Evolutionary conservation across 1,140 invertebrate genomes (phyloP).

Genomic region (Nymphalis io): DNA sequence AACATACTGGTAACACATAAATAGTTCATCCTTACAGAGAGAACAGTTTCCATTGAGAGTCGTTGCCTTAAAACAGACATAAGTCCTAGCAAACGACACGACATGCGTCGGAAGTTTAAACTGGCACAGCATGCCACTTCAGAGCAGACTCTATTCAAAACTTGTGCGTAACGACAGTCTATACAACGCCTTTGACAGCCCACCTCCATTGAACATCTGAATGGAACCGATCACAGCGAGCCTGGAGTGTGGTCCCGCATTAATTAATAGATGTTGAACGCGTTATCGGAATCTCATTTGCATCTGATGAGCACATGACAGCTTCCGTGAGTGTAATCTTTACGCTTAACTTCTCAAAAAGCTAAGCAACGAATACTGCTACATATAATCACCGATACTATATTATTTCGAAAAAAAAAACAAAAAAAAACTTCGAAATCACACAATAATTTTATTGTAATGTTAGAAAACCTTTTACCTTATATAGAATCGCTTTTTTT

Average conservation of each 20-base stretch:
- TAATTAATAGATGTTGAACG: conserved; percentile 68
- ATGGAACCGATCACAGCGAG: conserved; percentile 47
- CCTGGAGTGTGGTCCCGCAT: conserved; percentile 66
- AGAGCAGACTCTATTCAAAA: conserved; percentile 67
- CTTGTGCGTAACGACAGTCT: conserved; percentile 56
- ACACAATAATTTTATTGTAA: too few species aligned
- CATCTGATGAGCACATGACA: conserved; percentile 48
- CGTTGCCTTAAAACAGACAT: conserved; percentile 39
- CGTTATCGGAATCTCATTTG: conserved; percentile 55
- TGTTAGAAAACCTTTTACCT: too few species aligned
- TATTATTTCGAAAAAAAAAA: too few species aligned
- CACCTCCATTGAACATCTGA: conserved; percentile 67
- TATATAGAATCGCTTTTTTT: too few species aligned
- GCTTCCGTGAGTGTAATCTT: conserved; percentile 44
- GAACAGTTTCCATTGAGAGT: conserved; percentile 27
- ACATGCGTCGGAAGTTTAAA: conserved; percentile 65
- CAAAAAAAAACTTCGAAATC: too few species aligned
- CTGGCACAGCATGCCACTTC: conserved; percentile 58
- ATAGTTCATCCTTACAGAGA: conserved; percentile 17
- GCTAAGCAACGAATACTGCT: neutral
- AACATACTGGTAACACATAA: neutral
- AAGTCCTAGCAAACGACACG: conserved; percentile 42
- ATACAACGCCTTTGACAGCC: conserved; percentile 62
- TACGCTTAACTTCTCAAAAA: neutral
- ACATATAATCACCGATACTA: too few species aligned